Base-by-base conservation (phyloP, 2,888 invertebrate genomes). In the Drosophila ustulata region DNA sequence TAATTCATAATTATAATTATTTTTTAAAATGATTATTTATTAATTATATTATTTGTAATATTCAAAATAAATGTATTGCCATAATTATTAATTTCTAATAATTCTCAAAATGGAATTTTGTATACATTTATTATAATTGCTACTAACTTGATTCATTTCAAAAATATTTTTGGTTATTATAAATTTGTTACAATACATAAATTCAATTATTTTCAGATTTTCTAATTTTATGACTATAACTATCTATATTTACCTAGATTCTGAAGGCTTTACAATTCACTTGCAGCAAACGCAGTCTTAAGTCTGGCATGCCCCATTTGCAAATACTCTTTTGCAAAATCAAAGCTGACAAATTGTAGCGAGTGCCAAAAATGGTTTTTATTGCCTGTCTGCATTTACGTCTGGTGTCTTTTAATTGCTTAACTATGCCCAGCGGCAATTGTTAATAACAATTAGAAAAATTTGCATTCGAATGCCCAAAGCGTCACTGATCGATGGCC, bases 401-500 rank as follows among this genome's bases (percentile, higher is more conserved):
- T 66, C 80, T 69, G 66, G 77, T 84, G 82, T 78, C 82, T 82
- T 80, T 82, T 82, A 83, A 83, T 88, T 83, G 82, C 82, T 83
- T 75, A 88, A 88, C 82, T 83, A 78, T 79, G 80, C 80, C 88
- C 82, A 70, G 61, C 80, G 80, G 82, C 83, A 49, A 85, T 88
- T 88, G 82, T 83, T 83, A 83, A 83, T 88, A 88, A 88, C 82
- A 83, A 83, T 83, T 83, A 85, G 64, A 58, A 59, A 79, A 84
- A 83, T 83, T 83, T 82, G 82, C 82, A 83, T 79, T 57, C 52
- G 32, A 45, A 43, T 46, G 57, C 55, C 56, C 61, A 69, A 53
- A 65, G 78, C 66, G 52, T 9, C 8, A 53, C 61, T 45, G 61
- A 53, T 53, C 61, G 34, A 53, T 39, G 58, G 57, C 57, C 57